Percentiles rank a stretch among this genome's conserved stretches.
phyloP scores from a whole-genome alignment of 2,797 vertebrate genomes.

The Avahi laniger region DNA sequence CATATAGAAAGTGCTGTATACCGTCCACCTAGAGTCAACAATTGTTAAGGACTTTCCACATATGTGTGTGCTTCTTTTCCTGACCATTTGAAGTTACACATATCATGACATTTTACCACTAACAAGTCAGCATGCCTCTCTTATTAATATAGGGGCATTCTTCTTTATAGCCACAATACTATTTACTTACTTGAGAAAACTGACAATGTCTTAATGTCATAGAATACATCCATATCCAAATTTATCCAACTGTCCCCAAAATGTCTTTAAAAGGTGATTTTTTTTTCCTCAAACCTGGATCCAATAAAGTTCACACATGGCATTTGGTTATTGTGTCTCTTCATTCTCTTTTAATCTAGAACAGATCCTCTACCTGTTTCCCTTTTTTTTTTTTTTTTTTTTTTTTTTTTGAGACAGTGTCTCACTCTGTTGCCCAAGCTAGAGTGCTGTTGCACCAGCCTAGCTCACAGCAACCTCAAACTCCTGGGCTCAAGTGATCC shows the following conservation, averaged over 20 bases:
- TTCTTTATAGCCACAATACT: background rate
- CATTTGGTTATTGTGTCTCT: background rate
- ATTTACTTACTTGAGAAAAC: background rate
- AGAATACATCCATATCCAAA: background rate
- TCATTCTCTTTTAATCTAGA: constrained; percentile 39
- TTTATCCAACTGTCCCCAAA: background rate
- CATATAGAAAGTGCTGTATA: background rate
- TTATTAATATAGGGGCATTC: constrained; percentile 5
- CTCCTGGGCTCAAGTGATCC: too few species aligned
- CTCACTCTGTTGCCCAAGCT: too few species aligned
- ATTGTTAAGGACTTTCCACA: background rate
- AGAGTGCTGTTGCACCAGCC: too few species aligned
- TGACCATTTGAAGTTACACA: background rate
- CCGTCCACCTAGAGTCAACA: background rate
- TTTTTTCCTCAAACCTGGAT: background rate
- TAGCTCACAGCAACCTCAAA: too few species aligned
- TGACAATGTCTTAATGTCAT: background rate
- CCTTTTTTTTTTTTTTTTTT: background rate
- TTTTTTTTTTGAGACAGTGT: too few species aligned
- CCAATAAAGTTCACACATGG: background rate
- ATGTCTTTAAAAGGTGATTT: background rate
- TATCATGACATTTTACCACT: background rate
- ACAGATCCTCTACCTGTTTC: background rate
- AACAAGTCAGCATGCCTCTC: background rate
- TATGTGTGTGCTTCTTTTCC: background rate